Evolutionary conservation across 2,888 invertebrate genomes (phyloP), one percentile per base, ranked within the genome.

Genomic region (Machimus atricapillus): DNA sequence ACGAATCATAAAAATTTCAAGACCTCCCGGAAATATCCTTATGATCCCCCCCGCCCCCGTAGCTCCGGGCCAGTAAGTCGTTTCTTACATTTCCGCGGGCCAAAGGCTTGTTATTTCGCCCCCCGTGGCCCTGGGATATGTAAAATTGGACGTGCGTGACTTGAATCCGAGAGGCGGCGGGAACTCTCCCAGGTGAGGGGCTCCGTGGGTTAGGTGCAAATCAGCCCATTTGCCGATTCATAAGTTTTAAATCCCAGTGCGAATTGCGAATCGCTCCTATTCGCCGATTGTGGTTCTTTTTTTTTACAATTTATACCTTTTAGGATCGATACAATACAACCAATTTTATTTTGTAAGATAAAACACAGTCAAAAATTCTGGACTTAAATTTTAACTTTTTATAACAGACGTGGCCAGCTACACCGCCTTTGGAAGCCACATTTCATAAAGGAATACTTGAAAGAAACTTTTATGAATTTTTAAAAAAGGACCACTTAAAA

Each of bases 1-100:
- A 86, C 86, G 87, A 66, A 87, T 87, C 87, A 87, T 87, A 87
- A 87, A 87, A 87, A 56, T 87, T 87, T 86, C 81, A 87, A 43
- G 43, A 12, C 8, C 27, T 34, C 43, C 56, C 40, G 43, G 37
- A 78, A 16, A 23, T 40, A 40, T 56, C 43, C 31, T 81, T 31
- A 2, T 31, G 52, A 40, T 78, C 1, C 23, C 12, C 1, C 23
- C 12, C 23, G 19, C 43, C 9, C 9, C 66, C 19, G 23, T 23
- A 9, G 58, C 23, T n/a, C 19, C 58, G 9, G 23, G 66, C 66
- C 66, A 66, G 43, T 78, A n/a, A 77, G n/a, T 77, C 43, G 19
- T 27, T 46, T 46, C 27, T 12, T 27, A 14, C 27, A 52, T 79
- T 81, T 52, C 31, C 56, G 81, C 56, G 46, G 81, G 27, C 52